These are phyloP conservation scores for Lutjanus campechanus DNA, from an alignment of 2,797 vertebrate species.

Conservation along the genomic window DNA sequence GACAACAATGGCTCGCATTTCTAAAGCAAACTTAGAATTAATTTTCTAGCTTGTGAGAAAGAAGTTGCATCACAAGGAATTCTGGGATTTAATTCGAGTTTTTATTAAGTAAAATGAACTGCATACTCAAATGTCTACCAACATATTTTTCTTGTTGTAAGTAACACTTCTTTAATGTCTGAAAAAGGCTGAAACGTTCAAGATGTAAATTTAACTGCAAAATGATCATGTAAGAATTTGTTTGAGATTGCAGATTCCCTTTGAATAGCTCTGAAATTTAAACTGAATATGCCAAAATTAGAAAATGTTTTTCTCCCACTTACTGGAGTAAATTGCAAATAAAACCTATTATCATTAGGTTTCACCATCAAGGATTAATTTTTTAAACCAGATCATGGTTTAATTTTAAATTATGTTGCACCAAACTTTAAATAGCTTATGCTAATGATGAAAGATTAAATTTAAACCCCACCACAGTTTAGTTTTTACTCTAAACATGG, in stretches of 20 bases:
- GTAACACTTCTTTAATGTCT: not conserved
- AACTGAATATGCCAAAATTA: not conserved
- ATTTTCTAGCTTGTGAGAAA: conserved; percentile 21
- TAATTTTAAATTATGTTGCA: too few species aligned
- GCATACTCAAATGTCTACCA: not conserved
- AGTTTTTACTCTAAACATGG: too few species aligned
- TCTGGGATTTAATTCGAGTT: not conserved
- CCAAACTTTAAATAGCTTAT: too few species aligned
- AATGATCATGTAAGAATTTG: not conserved
- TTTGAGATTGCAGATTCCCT: not conserved
- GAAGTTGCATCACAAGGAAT: not conserved
- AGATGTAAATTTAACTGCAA: not conserved
- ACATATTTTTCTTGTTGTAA: not conserved
- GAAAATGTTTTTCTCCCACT: too few species aligned
- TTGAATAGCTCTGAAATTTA: not conserved
- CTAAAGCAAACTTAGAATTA: conserved; percentile 33
- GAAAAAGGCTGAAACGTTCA: not conserved
- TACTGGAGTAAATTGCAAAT: not conserved
- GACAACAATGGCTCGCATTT: conserved; percentile 30
- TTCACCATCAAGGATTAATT: too few species aligned
- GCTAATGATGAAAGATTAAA: too few species aligned
- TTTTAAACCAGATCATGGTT: too few species aligned
- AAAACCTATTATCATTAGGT: not conserved
- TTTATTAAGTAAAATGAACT: not conserved
- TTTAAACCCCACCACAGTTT: too few species aligned